Evolutionary conservation across 1,140 invertebrate species (phyloP).

Genomic region (Hycleus phaleratus): DNA sequence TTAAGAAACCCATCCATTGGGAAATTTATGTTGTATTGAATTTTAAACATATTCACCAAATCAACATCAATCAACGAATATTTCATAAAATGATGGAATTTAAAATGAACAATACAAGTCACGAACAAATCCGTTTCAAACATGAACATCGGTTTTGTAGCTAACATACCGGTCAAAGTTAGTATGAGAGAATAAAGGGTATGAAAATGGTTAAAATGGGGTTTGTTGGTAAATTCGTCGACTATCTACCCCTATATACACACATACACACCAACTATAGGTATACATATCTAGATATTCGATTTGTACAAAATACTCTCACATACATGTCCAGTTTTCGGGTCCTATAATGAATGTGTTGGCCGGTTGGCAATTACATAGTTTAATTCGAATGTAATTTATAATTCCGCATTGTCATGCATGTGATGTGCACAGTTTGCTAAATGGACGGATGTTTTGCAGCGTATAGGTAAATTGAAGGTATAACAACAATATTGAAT

Average conservation of each 20-base stretch:
- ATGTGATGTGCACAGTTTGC: slow-evolving; percentile 40
- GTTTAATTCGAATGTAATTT: slow-evolving; percentile 45
- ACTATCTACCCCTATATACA: background rate
- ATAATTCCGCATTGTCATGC: slow-evolving; percentile 43
- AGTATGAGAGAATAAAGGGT: too few species aligned
- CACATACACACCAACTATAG: background rate
- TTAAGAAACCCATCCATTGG: too few species aligned
- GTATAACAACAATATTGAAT: slow-evolving; percentile 16
- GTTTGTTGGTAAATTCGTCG: too few species aligned
- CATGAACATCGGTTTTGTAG: slow-evolving; percentile 8
- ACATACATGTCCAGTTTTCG: too few species aligned
- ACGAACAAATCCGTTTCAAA: slow-evolving; percentile 3
- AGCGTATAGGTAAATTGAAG: slow-evolving; percentile 34
- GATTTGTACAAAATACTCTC: background rate
- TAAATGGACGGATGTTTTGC: slow-evolving; percentile 39
- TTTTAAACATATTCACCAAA: background rate
- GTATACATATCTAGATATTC: background rate
- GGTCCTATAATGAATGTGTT: slow-evolving; percentile 37
- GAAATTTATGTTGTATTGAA: background rate
- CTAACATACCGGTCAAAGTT: background rate
- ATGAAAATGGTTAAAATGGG: too few species aligned
- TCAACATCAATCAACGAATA: background rate
- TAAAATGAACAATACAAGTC: slow-evolving; percentile 14
- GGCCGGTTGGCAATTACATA: slow-evolving; percentile 42
- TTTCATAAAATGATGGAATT: slow-evolving; percentile 1